phyloP scores from a whole-genome alignment of 2,797 vertebrate species.

The Poeciliopsis presidionis region DNA sequence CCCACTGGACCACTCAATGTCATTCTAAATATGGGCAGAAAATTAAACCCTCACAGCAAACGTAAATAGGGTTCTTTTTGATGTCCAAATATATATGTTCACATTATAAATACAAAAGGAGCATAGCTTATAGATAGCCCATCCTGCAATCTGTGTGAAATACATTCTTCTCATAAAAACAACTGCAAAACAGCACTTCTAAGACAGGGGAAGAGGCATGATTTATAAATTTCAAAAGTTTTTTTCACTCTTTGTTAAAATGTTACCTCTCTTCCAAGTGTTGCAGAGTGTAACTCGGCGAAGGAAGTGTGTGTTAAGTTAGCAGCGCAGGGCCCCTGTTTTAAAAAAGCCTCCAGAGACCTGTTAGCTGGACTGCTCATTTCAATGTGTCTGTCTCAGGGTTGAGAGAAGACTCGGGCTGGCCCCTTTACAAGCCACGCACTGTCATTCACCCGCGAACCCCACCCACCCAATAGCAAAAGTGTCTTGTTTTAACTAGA shows the following conservation, averaged over 20 bases:
- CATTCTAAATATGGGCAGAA: conserved; percentile 77
- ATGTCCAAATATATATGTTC: conserved; percentile 10
- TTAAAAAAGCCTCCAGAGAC: conserved; percentile 87
- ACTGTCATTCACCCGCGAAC: conserved; percentile 66
- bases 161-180: not conserved
- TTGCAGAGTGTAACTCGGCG: conserved; percentile 50
- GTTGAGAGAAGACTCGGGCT: conserved; percentile 53
- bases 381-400: conserved; percentile 85
- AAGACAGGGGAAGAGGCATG: conserved; percentile 1
- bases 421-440: conserved; percentile 76
- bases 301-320: conserved; percentile 85
- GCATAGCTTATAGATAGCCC: conserved; percentile 18
- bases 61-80: conserved; percentile 10
- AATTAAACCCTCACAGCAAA: conserved; percentile 71
- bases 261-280: conserved; percentile 24
- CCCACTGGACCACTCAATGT: conserved; percentile 81
- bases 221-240: not conserved
- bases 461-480: conserved; percentile 39
- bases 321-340: conserved; percentile 80
- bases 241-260: conserved; percentile 22
- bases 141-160: conserved; percentile 1
- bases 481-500: conserved; percentile 64
- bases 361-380: conserved; percentile 86
- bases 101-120: conserved; percentile 12
- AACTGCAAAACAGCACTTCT: conserved; percentile 13